Percentiles rank a stretch among this genome's conserved stretches.
Evolutionary conservation across 53 echinoderm and acorn worm genomes (phyloP).

Genomic region (Mesocentrotus franciscanus): DNA sequence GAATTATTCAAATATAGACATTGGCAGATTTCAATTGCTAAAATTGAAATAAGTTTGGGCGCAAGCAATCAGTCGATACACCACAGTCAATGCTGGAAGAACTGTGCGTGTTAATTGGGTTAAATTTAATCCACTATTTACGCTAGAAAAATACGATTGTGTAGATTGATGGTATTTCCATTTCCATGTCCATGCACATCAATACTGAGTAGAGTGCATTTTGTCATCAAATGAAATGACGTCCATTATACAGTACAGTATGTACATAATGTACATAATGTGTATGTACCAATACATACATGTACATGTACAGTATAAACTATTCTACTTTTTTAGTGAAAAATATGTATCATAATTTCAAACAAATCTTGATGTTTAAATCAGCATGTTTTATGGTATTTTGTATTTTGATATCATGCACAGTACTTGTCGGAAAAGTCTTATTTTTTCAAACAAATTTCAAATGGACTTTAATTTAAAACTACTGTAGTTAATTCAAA

Average conservation of each 20-base stretch:
- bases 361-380: too few species aligned
- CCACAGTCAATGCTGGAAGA: background rate
- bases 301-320: background rate
- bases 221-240: background rate
- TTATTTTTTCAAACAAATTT: too few species aligned
- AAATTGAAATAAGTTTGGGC: slow-evolving; percentile 30
- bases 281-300: background rate
- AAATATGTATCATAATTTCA: too few species aligned
- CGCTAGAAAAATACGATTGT: background rate
- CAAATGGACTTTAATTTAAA: too few species aligned
- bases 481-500: too few species aligned
- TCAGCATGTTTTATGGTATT: too few species aligned
- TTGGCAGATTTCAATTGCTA: slow-evolving; percentile 44
- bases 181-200: background rate
- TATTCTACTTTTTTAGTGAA: too few species aligned
- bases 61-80: slow-evolving; percentile 18
- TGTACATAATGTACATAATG: too few species aligned
- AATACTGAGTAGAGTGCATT: background rate
- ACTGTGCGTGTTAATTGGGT: background rate
- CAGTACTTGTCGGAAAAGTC: too few species aligned
- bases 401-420: too few species aligned
- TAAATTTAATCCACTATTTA: background rate
- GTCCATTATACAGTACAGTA: background rate
- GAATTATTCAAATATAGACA: slow-evolving; percentile 60
- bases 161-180: too few species aligned